A percentile compares a stretch with the other conserved stretches of the same genome.
Conservation (phyloP, 2,113 vertebrate species). For the Origma solitaria region DNA sequence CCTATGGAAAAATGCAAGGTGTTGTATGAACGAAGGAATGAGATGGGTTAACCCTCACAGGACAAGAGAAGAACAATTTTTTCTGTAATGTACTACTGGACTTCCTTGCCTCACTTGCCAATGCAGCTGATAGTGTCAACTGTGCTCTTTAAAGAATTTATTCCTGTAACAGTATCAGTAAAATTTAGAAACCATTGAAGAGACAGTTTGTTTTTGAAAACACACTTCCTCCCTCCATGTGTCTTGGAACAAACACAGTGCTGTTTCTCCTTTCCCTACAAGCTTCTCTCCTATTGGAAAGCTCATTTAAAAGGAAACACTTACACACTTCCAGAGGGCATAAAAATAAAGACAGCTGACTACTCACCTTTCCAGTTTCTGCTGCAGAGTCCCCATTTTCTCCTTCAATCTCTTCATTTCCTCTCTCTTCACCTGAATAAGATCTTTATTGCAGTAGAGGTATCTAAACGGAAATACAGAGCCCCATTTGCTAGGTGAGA, state of each 20-base stretch:
- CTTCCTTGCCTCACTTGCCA: neutral
- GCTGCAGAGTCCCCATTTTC: conserved; percentile 80
- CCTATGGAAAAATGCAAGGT: conserved; percentile 54
- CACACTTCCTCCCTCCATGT: neutral
- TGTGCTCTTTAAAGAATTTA: neutral
- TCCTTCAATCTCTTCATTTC: conserved; percentile 83
- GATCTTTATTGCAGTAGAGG: conserved; percentile 86
- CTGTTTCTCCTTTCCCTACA: neutral
- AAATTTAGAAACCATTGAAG: neutral
- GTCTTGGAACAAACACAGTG: neutral
- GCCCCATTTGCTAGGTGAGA: neutral
- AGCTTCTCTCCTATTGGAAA: neutral
- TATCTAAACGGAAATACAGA: conserved; percentile 73
- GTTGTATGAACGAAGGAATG: neutral
- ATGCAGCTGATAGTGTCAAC: neutral
- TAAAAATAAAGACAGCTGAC: neutral
- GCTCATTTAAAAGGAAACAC: neutral
- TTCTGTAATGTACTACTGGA: neutral
- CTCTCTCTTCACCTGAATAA: conserved; percentile 83
- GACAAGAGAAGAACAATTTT: neutral
- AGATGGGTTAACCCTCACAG: neutral
- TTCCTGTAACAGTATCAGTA: neutral
- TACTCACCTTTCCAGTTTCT: conserved; percentile 87
- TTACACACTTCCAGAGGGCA: neutral
- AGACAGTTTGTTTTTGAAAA: neutral